Percentiles rank a stretch among this genome's conserved stretches.
phyloP scores from a whole-genome alignment of 2,888 invertebrate genomes.

The Microplitis deprimator region DNA sequence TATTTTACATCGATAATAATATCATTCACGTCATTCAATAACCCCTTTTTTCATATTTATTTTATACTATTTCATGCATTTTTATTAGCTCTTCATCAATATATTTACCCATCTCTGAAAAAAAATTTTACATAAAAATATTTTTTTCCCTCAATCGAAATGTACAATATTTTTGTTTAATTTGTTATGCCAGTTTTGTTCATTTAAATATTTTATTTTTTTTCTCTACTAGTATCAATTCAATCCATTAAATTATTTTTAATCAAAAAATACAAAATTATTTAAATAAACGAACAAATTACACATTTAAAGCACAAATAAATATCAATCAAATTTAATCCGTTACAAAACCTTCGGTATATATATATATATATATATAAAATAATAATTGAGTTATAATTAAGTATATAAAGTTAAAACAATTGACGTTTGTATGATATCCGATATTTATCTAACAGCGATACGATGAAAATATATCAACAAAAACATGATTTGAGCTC shows the following conservation, averaged over 20 bases:
- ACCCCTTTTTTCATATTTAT: neutral
- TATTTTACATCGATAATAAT: neutral
- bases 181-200: neutral
- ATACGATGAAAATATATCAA: neutral
- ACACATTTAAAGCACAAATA: neutral
- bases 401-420: neutral
- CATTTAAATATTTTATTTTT: neutral
- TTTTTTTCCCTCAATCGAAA: neutral
- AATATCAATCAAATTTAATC: neutral
- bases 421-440: neutral
- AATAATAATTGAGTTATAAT: neutral
- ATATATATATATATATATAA: neutral
- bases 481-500: neutral
- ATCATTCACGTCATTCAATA: slow-evolving; percentile 1
- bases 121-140: neutral
- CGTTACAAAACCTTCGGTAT: neutral
- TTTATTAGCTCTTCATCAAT: neutral
- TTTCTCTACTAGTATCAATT: neutral
- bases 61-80: neutral
- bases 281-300: neutral
- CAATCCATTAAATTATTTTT: neutral
- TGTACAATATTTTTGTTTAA: neutral
- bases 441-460: neutral
- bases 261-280: neutral
- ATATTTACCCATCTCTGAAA: neutral